Evolutionary conservation across 2,113 vertebrate genomes (phyloP).

Genomic region (Albula glossodonta): DNA sequence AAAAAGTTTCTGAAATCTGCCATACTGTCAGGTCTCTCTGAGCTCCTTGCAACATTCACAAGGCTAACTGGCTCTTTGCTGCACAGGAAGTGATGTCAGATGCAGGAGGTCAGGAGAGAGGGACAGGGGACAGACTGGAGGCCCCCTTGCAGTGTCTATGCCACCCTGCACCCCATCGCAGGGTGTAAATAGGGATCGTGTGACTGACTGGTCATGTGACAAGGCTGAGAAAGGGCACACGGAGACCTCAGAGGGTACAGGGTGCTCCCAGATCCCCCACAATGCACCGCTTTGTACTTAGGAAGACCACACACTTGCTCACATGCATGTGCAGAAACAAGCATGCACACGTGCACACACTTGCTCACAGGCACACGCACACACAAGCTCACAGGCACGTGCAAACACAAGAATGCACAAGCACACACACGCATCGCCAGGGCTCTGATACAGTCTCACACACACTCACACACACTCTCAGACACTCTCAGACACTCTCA

Average conservation of each 20-base stretch:
- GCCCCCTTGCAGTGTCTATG: not conserved
- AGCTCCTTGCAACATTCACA: too few species aligned
- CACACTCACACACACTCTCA: not conserved
- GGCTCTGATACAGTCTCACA: too few species aligned
- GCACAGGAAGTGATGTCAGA: not conserved
- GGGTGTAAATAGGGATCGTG: not conserved
- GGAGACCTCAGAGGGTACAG: not conserved
- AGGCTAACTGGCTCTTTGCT: not conserved
- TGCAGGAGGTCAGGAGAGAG: too few species aligned
- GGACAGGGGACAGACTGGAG: not conserved
- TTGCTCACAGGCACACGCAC: conserved; percentile 32
- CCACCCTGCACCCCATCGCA: not conserved
- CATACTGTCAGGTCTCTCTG: too few species aligned
- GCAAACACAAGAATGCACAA: conserved; percentile 13
- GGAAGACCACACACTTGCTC: not conserved
- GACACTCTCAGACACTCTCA: conserved; percentile 33
- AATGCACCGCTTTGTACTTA: not conserved
- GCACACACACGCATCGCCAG: not conserved
- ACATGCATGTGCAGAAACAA: not conserved
- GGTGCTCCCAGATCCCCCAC: not conserved
- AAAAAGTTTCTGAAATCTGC: too few species aligned
- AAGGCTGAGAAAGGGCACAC: not conserved
- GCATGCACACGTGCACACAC: conserved; percentile 1
- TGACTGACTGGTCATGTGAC: not conserved
- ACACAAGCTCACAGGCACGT: too few species aligned